Evolutionary conservation across 92 coral and sea anemone species (phyloP).

Genomic region (Virgularia gustaviana): DNA sequence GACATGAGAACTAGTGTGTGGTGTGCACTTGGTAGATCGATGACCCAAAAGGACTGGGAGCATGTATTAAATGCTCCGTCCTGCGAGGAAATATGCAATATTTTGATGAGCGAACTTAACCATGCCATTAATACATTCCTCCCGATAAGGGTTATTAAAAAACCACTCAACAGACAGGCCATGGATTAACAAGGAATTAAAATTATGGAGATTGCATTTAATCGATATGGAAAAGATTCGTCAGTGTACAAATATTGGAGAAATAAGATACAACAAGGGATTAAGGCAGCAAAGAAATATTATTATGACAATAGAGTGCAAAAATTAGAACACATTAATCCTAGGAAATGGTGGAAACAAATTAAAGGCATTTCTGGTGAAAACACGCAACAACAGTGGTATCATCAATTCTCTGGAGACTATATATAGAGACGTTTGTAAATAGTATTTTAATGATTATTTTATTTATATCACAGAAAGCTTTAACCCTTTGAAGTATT

Average conservation of each 20-base stretch:
- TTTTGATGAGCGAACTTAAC: too few species aligned
- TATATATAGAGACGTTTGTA: slow-evolving; percentile 24
- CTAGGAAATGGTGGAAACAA: slow-evolving; percentile 57
- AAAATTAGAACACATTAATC: neutral
- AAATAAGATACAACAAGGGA: slow-evolving; percentile 29
- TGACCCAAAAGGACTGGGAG: too few species aligned
- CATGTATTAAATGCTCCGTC: too few species aligned
- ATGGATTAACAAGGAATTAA: too few species aligned
- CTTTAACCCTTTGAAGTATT: slow-evolving; percentile 27
- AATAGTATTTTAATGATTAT: slow-evolving; percentile 45
- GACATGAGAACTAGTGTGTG: too few species aligned
- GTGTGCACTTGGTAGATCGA: too few species aligned
- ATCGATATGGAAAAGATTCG: slow-evolving; percentile 34
- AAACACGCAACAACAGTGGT: too few species aligned
- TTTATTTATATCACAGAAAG: slow-evolving; percentile 38
- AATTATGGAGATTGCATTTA: slow-evolving; percentile 42
- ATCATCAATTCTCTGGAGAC: slow-evolving; percentile 31
- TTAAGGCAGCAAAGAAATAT: slow-evolving; percentile 11
- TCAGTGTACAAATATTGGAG: slow-evolving; percentile 27
- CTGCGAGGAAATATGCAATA: too few species aligned
- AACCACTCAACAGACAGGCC: too few species aligned
- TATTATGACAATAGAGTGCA: neutral
- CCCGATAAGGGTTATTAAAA: too few species aligned
- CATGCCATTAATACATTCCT: too few species aligned
- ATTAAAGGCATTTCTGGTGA: slow-evolving; percentile 42